These are phyloP conservation scores for Pachyseris speciosa DNA, from an alignment of 64 coral and sea anemone species.

Conservation along the genomic window DNA sequence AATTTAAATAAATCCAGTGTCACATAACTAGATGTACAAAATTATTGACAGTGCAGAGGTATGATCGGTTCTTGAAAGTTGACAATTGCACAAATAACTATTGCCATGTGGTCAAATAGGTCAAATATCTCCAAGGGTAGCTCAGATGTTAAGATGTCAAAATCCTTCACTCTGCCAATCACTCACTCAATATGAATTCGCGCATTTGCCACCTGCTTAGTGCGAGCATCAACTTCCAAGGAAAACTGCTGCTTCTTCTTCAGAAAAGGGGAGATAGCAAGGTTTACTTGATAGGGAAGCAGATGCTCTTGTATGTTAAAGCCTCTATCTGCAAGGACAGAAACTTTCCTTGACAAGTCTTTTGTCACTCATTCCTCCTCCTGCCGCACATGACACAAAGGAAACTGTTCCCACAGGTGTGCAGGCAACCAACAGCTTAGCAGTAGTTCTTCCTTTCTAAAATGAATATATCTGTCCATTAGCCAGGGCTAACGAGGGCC, in stretches of 20 bases:
- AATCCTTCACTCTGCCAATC: neutral
- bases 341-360: conserved; percentile 22
- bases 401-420: conserved; percentile 31
- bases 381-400: conserved; percentile 38
- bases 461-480: conserved; percentile 16
- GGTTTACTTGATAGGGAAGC: conserved; percentile 36
- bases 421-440: conserved; percentile 46
- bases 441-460: conserved; percentile 44
- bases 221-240: too few species aligned
- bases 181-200: conserved; percentile 12
- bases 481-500: conserved; percentile 16
- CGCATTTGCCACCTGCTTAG: neutral
- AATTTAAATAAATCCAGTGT: too few species aligned
- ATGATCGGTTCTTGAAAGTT: conserved; percentile 1
- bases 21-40: too few species aligned
- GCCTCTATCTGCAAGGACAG: conserved; percentile 53
- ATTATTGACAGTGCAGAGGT: conserved; percentile 5
- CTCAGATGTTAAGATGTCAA: neutral
- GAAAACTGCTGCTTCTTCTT: too few species aligned
- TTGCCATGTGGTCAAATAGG: conserved; percentile 12
- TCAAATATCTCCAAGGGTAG: neutral
- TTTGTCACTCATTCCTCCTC: conserved; percentile 59
- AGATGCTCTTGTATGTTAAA: conserved; percentile 51
- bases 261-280: conserved; percentile 27
- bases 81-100: neutral